phyloP scores from a whole-genome alignment of 1,140 invertebrate species.

The Drosophila auraria region DNA sequence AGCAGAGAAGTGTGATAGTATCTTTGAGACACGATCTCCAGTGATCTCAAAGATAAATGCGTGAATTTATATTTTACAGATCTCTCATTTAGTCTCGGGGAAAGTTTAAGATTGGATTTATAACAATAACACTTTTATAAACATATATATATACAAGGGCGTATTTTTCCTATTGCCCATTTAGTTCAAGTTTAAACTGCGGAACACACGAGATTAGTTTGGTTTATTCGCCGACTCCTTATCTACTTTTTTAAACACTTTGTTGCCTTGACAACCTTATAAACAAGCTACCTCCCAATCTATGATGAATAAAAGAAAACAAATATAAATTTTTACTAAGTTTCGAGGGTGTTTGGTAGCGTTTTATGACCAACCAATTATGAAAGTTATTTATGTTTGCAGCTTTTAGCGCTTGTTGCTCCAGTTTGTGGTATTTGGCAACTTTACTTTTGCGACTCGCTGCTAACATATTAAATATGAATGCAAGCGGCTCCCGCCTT shows the following conservation, averaged over 20 bases:
- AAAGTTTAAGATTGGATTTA: slow-evolving; percentile 25
- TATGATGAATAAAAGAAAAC: background rate
- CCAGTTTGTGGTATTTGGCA: slow-evolving; percentile 48
- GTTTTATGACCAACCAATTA: slow-evolving; percentile 34
- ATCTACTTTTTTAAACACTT: slow-evolving; percentile 19
- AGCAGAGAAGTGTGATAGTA: slow-evolving; percentile 17
- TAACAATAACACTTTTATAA: background rate
- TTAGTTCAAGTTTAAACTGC: slow-evolving; percentile 32
- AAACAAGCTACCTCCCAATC: slow-evolving; percentile 22
- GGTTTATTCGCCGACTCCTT: slow-evolving; percentile 11
- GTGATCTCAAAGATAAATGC: slow-evolving; percentile 18
- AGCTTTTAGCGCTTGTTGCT: slow-evolving; percentile 9
- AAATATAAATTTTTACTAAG: background rate
- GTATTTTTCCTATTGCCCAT: slow-evolving; percentile 8
- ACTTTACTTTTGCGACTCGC: slow-evolving; percentile 20
- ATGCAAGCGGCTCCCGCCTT: slow-evolving; percentile 8
- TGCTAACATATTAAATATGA: slow-evolving; percentile 29
- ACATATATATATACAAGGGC: background rate
- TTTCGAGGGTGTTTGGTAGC: slow-evolving; percentile 15
- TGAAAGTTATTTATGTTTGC: slow-evolving; percentile 42
- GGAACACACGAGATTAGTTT: slow-evolving; percentile 21
- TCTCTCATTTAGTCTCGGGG: background rate
- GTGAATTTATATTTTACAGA: background rate
- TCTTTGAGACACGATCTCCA: slow-evolving; percentile 2
- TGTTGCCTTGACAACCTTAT: slow-evolving; percentile 21